phyloP scores from a whole-genome alignment of 2,888 invertebrate species.

The Drosophila colorata region DNA sequence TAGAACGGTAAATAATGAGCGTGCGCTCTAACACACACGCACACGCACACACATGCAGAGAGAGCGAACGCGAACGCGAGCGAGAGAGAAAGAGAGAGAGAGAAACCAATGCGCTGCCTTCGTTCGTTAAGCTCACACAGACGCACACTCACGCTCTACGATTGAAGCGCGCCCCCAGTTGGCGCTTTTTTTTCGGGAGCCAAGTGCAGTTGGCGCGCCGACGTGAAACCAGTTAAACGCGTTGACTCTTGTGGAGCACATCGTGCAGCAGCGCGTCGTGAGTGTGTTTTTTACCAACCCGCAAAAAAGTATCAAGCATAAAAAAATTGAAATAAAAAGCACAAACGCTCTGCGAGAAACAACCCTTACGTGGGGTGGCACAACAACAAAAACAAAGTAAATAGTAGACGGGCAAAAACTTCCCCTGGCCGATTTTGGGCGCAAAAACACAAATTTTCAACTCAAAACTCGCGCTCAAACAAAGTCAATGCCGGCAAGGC shows the following conservation, averaged over 20 bases:
- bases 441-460: slow-evolving; percentile 63
- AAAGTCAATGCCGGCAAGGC: slow-evolving; percentile 57
- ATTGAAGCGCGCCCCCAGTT: slow-evolving; percentile 25
- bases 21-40: slow-evolving; percentile 33
- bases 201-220: slow-evolving; percentile 74
- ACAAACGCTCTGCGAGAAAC: slow-evolving; percentile 46
- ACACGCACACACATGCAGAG: neutral
- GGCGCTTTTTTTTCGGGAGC: slow-evolving; percentile 39
- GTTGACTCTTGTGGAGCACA: slow-evolving; percentile 59
- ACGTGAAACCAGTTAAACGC: slow-evolving; percentile 81
- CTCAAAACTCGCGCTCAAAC: slow-evolving; percentile 63
- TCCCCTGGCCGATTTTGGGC: slow-evolving; percentile 60
- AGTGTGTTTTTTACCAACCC: slow-evolving; percentile 58
- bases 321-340: slow-evolving; percentile 10
- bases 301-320: neutral
- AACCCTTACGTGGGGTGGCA: slow-evolving; percentile 74
- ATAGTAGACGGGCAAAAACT: slow-evolving; percentile 5
- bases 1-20: slow-evolving; percentile 66
- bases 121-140: slow-evolving; percentile 35
- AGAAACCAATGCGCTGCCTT: slow-evolving; percentile 25
- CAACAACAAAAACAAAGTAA: slow-evolving; percentile 21
- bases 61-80: slow-evolving; percentile 24
- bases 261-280: slow-evolving; percentile 48
- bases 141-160: too few relatives aligned
- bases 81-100: slow-evolving; percentile 25